A percentile compares a stretch with the other conserved stretches of the same genome.
phyloP scores from a whole-genome alignment of 2,888 invertebrate genomes.

The Alviniconcha strummeri region DNA sequence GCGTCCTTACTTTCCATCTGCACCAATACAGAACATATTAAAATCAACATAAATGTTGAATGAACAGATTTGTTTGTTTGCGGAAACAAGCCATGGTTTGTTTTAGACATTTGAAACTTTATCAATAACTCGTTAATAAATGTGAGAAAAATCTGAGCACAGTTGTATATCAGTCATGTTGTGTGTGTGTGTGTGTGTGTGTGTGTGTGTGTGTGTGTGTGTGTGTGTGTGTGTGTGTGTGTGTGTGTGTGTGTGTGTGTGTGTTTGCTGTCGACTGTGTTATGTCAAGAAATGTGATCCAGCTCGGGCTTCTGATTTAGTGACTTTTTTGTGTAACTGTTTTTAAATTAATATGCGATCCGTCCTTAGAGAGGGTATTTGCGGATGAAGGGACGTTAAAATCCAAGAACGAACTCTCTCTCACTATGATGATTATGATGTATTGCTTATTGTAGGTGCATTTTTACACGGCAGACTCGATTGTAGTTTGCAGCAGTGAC shows the following conservation, averaged over 20 bases:
- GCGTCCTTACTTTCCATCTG: no score
- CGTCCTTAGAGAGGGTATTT: not conserved
- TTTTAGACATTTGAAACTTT: no score
- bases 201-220: not conserved
- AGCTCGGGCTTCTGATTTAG: not conserved
- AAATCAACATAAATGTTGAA: no score
- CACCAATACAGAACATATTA: no score
- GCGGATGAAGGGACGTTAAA: not conserved
- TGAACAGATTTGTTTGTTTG: no score
- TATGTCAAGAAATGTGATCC: no score
- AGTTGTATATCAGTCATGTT: not conserved
- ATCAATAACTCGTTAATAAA: no score
- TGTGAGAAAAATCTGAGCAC: no score
- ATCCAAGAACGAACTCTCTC: not conserved
- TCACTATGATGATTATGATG: not conserved
- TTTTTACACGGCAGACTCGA: not conserved
- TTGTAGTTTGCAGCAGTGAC: no score
- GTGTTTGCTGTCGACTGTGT: not conserved
- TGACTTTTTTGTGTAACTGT: not conserved
- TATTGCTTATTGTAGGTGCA: not conserved
- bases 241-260: slow-evolving; percentile 7
- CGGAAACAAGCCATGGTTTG: no score
- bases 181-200: slow-evolving; percentile 7
- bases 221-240: slow-evolving; percentile 7
- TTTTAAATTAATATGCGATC: no score